Conservation (phyloP, 2,113 vertebrate species). For the Uria aalge region DNA sequence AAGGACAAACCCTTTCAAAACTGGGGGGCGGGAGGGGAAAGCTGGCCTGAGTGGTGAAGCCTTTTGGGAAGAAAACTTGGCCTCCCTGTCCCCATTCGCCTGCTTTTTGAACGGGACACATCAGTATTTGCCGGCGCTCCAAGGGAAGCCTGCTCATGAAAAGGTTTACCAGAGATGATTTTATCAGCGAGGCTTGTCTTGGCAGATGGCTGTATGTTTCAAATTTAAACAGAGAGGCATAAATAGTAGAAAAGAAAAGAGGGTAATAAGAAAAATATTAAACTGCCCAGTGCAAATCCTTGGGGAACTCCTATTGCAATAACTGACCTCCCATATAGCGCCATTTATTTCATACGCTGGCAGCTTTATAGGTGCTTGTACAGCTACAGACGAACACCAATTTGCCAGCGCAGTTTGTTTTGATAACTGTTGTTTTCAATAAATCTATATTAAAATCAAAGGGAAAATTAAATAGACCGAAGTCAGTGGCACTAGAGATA, state of each 20-base stretch:
- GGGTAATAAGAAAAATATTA: conserved; percentile 85
- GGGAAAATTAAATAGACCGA: conserved; percentile 81
- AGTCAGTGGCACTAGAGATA: conserved; percentile 74
- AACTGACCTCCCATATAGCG: conserved; percentile 81
- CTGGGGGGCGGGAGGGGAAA: not conserved
- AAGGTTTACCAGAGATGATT: conserved; percentile 51
- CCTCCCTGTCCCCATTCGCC: not conserved
- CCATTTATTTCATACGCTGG: conserved; percentile 80
- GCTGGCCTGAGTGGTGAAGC: not conserved
- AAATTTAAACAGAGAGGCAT: conserved; percentile 79
- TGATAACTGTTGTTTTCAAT: conserved; percentile 86
- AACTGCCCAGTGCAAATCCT: conserved; percentile 79
- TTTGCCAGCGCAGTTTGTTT: conserved; percentile 85
- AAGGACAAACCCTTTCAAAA: not conserved
- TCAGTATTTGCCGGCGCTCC: not conserved
- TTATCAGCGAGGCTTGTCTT: conserved; percentile 43
- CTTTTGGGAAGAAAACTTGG: not conserved
- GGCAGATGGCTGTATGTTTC: conserved; percentile 72
- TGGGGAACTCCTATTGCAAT: conserved; percentile 78
- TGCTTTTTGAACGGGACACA: not conserved
- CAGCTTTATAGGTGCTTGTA: conserved; percentile 87
- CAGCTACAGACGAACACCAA: conserved; percentile 84
- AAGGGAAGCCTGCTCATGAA: conserved; percentile 30
- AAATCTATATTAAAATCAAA: conserved; percentile 90
- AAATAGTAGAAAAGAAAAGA: conserved; percentile 81